Base-by-base conservation (phyloP, 2,113 vertebrate species). In the Cricetomys ansorgei region DNA sequence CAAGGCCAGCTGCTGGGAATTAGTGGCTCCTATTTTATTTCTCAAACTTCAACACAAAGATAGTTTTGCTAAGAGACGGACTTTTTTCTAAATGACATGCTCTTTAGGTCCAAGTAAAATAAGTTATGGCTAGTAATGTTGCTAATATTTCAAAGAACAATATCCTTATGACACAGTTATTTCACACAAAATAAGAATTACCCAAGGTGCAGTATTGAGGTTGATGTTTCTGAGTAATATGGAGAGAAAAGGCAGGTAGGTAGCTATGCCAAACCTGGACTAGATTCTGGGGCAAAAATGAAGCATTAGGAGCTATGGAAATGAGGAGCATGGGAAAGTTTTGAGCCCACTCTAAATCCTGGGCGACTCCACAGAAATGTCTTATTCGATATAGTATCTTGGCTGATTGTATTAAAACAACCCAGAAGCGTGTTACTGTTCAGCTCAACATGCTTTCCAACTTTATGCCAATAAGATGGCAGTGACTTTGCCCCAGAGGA, bases 101-200 rank as follows among this genome's bases (percentile, higher is more conserved):
- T 94, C 64, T 45, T 81, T 79, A 76, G 59, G 55, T 62, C 70
- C 88, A 40, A 69, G 53, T 50, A 92, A 92, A 89, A 65, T 37
- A 75, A 64, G 40, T 48, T 29, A 7, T 37, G 69, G 70, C 19
- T 25, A 53, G n/a, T 27, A 15, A 6, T 65, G 5, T 45, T 59
- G 87, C 11, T 43, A 23, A 75, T 48, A 70, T 50, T 90, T 85
- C 37, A 40, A 65, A 65, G 77, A 92, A 65, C 27, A 19, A 7
- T 86, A 76, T 90, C 29, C 88, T 92, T 64, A 50, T 79, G 16
- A 3, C 55, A 50, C 17, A 67, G 16, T 79, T 72, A 45, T 59
- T 94, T 93, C 62, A 59, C 21, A n/a, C 15, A 87, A 76, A 77
- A 76, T 8, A 34, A 40, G 64, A 65, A 34, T 55, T 91, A 23